phyloP scores from a whole-genome alignment of 2,113 vertebrate genomes.

The Pedionomus torquatus region DNA sequence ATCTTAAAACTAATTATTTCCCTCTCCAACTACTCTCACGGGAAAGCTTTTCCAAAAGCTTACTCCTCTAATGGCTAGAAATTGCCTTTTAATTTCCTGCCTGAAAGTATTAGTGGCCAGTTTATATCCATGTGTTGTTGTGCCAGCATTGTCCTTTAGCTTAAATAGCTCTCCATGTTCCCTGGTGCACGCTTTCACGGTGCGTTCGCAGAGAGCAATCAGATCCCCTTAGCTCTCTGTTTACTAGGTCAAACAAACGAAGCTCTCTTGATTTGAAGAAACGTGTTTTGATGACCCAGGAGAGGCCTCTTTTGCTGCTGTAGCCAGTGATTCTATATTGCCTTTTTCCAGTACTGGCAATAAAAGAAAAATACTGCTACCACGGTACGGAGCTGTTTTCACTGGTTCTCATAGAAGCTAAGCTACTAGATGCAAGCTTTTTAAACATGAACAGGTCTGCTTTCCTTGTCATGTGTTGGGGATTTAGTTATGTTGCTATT shows the following conservation, averaged over 20 bases:
- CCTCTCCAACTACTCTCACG: background rate
- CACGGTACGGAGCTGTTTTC: background rate
- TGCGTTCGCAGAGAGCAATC: background rate
- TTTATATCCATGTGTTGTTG: background rate
- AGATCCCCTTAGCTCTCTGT: background rate
- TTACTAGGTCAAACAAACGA: background rate
- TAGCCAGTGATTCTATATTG: background rate
- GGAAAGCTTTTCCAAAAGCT: constrained; percentile 38
- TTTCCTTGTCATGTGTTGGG: background rate
- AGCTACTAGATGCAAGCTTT: background rate
- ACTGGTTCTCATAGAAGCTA: background rate
- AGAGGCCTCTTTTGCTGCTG: background rate
- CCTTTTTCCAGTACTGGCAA: background rate
- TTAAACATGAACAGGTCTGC: background rate
- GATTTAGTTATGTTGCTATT: background rate
- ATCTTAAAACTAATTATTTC: constrained; percentile 16
- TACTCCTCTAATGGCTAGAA: background rate
- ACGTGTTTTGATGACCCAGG: background rate
- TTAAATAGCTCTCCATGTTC: background rate
- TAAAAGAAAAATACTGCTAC: background rate
- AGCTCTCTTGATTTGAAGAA: background rate
- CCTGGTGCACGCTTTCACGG: background rate
- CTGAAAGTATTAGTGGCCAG: background rate
- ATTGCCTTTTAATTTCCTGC: constrained; percentile 46
- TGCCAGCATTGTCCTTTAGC: constrained; percentile 21